phyloP scores from a whole-genome alignment of 2,888 invertebrate genomes.

The Torymus texanus region DNA sequence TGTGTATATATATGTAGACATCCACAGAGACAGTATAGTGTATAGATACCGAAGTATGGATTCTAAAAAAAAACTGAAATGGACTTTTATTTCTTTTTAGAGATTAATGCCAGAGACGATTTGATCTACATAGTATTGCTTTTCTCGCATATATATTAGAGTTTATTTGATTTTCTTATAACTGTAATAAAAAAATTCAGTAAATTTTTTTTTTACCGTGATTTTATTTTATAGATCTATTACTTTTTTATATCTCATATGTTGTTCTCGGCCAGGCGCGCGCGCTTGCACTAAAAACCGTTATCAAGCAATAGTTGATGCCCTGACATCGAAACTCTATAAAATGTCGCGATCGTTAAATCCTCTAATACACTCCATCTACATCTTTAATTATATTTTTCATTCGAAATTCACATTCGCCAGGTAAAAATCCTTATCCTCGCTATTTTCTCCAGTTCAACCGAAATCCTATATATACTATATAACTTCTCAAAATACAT shows the following conservation, averaged over 20 bases:
- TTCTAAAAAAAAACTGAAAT: neutral
- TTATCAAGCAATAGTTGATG: conserved; percentile 8
- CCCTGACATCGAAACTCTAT: neutral
- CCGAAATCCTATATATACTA: no score
- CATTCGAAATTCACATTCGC: neutral
- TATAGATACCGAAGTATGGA: no score
- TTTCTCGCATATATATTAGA: neutral
- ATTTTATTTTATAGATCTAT: conserved; percentile 20
- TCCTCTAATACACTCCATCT: neutral
- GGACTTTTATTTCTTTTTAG: conserved; percentile 1
- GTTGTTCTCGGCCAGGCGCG: no score
- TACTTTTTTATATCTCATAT: neutral
- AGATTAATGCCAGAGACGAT: neutral
- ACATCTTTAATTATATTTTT: neutral
- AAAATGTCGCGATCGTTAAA: neutral
- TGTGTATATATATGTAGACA: no score
- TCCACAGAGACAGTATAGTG: no score
- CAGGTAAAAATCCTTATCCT: no score
- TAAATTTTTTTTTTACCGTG: conserved; percentile 14
- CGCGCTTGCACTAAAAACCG: neutral
- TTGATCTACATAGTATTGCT: neutral
- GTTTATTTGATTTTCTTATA: conserved; percentile 28
- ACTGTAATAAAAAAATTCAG: conserved; percentile 15
- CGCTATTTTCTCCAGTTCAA: no score
- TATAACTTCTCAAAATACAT: no score